These are phyloP conservation scores for Saccostrea cuccullata DNA, from an alignment of 1,140 invertebrate genomes.

Conservation along the genomic window DNA sequence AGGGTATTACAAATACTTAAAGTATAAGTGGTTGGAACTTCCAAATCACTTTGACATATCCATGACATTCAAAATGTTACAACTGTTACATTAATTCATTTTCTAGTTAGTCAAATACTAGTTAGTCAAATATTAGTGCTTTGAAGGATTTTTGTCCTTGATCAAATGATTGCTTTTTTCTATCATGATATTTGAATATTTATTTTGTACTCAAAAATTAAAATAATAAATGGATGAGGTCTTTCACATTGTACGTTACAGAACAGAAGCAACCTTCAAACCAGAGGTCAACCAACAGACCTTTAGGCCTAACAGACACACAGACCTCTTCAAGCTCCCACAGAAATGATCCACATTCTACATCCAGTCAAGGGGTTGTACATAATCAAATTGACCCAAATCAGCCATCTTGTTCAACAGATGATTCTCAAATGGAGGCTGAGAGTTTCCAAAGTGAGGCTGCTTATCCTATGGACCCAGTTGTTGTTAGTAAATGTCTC, in stretches of 20 bases:
- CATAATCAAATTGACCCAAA: background rate
- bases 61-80: too few species aligned
- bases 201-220: too few species aligned
- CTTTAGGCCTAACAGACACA: background rate
- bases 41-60: too few species aligned
- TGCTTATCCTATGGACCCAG: constrained; percentile 33
- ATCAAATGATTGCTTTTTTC: too few species aligned
- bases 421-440: constrained; percentile 11
- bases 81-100: too few species aligned
- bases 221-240: background rate
- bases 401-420: constrained; percentile 11
- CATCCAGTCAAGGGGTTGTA: background rate
- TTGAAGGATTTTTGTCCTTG: too few species aligned
- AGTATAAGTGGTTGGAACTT: too few species aligned
- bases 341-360: background rate
- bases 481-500: constrained; percentile 58
- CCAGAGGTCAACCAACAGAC: background rate
- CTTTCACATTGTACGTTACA: background rate
- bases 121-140: too few species aligned
- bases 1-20: too few species aligned
- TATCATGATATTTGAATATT: too few species aligned
- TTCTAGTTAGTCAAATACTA: too few species aligned
- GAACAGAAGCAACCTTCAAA: background rate
- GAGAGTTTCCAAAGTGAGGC: constrained; percentile 28
- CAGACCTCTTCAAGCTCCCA: background rate